Conservation (phyloP, 2,888 invertebrate genomes). For the Panorpa germanica region DNA sequence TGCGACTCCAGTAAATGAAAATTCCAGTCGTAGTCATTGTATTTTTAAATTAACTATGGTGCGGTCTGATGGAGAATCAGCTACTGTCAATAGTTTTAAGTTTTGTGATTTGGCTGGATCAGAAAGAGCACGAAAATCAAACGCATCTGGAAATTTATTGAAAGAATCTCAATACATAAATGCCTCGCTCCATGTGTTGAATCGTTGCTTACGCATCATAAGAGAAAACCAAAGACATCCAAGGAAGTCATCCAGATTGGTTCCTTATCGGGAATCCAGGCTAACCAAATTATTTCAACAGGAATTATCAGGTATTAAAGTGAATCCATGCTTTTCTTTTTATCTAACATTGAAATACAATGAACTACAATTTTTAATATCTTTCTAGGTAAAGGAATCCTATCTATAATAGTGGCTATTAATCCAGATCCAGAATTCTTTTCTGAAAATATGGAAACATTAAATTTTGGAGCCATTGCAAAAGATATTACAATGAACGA, state of each 20-base stretch:
- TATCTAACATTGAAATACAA: too few species aligned
- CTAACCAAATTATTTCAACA: conserved; percentile 69
- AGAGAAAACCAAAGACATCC: conserved; percentile 19
- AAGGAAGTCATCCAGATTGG: conserved; percentile 16
- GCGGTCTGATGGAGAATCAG: conserved; percentile 15
- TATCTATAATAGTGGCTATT: conserved; percentile 66
- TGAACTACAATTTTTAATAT: too few species aligned
- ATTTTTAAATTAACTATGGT: conserved; percentile 63
- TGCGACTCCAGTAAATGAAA: conserved; percentile 57
- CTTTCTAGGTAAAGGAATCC: conserved; percentile 33
- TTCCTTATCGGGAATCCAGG: conserved; percentile 56
- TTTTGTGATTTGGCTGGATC: conserved; percentile 89
- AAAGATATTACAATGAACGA: too few species aligned
- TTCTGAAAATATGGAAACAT: conserved; percentile 65
- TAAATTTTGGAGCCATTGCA: conserved; percentile 65
- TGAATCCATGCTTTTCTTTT: too few species aligned
- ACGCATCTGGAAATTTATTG: conserved; percentile 50
- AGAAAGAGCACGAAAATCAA: conserved; percentile 58
- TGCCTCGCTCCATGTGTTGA: conserved; percentile 67
- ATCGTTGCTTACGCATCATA: conserved; percentile 51
- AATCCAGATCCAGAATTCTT: conserved; percentile 54
- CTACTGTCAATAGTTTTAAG: conserved; percentile 35
- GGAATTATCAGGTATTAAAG: too few species aligned
- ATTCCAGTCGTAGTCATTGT: conserved; percentile 77
- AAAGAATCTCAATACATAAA: conserved; percentile 81